Percentiles rank a stretch among this genome's conserved stretches.
Evolutionary conservation across 2,888 invertebrate genomes (phyloP).

Genomic region (Dasysyrphus albostriatus): DNA sequence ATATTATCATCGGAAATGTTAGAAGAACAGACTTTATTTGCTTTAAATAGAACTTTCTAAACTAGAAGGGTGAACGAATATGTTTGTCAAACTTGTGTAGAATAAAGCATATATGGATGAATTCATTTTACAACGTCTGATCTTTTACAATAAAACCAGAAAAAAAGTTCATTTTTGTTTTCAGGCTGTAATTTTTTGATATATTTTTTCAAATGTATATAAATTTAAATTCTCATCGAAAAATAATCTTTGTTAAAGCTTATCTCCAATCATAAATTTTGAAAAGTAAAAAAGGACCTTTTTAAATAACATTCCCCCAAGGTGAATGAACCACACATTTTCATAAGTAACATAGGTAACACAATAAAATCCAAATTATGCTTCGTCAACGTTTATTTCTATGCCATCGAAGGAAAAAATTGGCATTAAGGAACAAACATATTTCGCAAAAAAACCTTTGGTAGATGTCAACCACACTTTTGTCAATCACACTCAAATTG

Average conservation of each 20-base stretch:
- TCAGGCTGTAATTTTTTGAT: too few species aligned
- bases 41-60: background rate
- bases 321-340: background rate
- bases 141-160: too few species aligned
- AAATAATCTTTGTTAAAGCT: too few species aligned
- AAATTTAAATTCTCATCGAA: too few species aligned
- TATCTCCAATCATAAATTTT: too few species aligned
- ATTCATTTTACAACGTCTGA: too few species aligned
- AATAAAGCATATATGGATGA: too few species aligned
- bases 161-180: too few species aligned
- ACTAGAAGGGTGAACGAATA: background rate
- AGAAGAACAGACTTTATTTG: slow-evolving; percentile 2
- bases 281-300: too few species aligned
- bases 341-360: background rate
- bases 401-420: slow-evolving; percentile 2
- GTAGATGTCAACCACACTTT: slow-evolving; percentile 63
- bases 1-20: slow-evolving; percentile 39
- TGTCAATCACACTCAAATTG: slow-evolving; percentile 53
- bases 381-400: background rate
- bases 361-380: background rate
- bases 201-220: too few species aligned
- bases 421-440: too few species aligned
- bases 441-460: background rate
- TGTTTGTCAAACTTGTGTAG: background rate
- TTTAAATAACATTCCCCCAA: too few species aligned